Percentiles rank a stretch among this genome's conserved stretches.
These are phyloP conservation scores for Phalacrocorax brasilianus DNA, from an alignment of 2,113 vertebrate genomes.

Conservation along the genomic window DNA sequence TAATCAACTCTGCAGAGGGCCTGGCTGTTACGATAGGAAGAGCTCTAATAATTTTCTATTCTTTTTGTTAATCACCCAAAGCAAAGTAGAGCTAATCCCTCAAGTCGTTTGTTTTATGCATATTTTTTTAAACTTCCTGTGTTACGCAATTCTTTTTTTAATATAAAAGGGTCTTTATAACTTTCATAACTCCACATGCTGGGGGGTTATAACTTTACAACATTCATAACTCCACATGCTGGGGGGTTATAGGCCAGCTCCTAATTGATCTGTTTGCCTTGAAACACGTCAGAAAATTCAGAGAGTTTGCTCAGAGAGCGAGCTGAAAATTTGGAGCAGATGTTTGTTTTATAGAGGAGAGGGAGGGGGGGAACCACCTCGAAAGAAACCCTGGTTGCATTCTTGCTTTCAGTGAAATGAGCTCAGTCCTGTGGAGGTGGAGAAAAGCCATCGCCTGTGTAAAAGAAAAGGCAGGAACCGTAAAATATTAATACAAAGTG, in stretches of 20 bases:
- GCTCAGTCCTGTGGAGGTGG: conserved; percentile 1
- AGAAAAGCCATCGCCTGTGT: not conserved
- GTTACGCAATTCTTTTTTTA: conserved; percentile 5
- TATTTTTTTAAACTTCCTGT: not conserved
- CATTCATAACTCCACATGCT: not conserved
- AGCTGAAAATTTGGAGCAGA: conserved; percentile 64
- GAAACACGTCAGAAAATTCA: conserved; percentile 10
- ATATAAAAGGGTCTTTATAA: not conserved
- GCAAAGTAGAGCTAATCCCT: not conserved
- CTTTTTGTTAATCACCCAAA: conserved; percentile 8
- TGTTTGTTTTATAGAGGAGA: conserved; percentile 49
- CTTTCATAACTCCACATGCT: not conserved
- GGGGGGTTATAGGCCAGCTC: not conserved
- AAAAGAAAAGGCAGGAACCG: not conserved
- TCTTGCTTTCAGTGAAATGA: conserved; percentile 22
- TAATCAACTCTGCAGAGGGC: not conserved
- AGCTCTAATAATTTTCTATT: conserved; percentile 13
- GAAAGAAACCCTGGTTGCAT: not conserved
- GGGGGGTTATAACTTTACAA: not conserved
- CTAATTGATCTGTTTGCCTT: conserved; percentile 34
- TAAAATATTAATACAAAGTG: not conserved
- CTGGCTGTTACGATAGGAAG: not conserved
- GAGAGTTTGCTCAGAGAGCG: conserved; percentile 14
- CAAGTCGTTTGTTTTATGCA: not conserved
- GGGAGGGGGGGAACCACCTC: not conserved